Evolutionary conservation across 1,140 invertebrate genomes (phyloP).

Genomic region (Bombus balteatus): DNA sequence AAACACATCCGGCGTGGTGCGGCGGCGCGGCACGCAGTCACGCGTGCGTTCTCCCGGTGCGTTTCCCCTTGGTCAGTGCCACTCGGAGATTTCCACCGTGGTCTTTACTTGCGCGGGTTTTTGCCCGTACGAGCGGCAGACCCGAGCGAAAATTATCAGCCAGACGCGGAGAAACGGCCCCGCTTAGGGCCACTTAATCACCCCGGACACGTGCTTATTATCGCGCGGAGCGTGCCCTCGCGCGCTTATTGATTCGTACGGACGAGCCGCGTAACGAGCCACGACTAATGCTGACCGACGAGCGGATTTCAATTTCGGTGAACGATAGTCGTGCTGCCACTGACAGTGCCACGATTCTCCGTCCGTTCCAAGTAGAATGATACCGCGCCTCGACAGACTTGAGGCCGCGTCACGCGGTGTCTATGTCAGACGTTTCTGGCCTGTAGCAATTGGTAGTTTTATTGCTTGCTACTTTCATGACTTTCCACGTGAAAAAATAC

Average conservation of each 20-base stretch:
- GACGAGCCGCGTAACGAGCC: not conserved
- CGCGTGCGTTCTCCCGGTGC: conserved; percentile 20
- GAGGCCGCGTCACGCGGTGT: too few relatives aligned
- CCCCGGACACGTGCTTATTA: conserved; percentile 41
- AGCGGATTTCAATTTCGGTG: conserved; percentile 20
- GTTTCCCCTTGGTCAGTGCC: not conserved
- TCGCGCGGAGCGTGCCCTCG: conserved; percentile 3
- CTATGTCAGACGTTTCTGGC: too few relatives aligned
- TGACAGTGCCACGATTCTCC: not conserved
- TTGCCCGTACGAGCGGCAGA: not conserved
- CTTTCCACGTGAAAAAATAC: too few relatives aligned
- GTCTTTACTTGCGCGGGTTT: conserved; percentile 21
- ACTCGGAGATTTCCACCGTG: not conserved
- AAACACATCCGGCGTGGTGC: too few relatives aligned
- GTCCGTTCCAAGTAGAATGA: not conserved
- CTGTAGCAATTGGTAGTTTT: too few relatives aligned
- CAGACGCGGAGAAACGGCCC: not conserved
- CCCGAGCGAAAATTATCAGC: conserved; percentile 18
- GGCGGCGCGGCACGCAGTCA: conserved; percentile 38
- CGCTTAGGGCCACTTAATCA: conserved; percentile 25
- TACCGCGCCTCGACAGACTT: not conserved
- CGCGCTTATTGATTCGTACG: conserved; percentile 13
- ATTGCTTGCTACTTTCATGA: too few relatives aligned
- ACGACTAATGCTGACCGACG: not conserved
- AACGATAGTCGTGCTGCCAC: not conserved